Base-by-base conservation (phyloP, 2,888 invertebrate species). In the Lapara coniferarum region DNA sequence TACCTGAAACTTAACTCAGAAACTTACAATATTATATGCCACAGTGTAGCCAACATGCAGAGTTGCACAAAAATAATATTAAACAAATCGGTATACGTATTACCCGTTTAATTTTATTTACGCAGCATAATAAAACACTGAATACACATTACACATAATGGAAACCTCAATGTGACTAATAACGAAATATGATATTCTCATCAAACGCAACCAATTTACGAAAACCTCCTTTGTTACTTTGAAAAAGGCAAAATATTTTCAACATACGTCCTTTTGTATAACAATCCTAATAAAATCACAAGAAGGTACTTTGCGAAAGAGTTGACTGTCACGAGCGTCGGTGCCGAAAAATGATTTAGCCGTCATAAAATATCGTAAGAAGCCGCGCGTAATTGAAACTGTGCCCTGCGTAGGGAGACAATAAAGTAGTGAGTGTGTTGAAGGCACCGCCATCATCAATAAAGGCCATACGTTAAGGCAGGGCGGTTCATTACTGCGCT, bases 401-500 rank as follows among this genome's bases (percentile, higher is more conserved):
- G 85, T 85, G 85, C 81, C 82, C 79, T 85, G 83, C 82, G 85
- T 85, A 80, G 83, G 80, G 84, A 83, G 83, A 88, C 86, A 88
- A 88, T 89, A 88, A 88, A 86, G 82, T 81, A 85, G 84, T 83
- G 82, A 83, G 83, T 76, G 80, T 81, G 83, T 82, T 77, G 85
- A 85, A 84, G 86, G 84, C 83, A 83, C 83, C 80, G 81, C 85
- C 81, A 81, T 89, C 91, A 91, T 92, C 92, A 92, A 92, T 92
- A 92, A 91, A 88, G 88, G 86, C 88, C 88, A 89, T 90, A 91
- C 86, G 87, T 91, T 89, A 90, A 83, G 85, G 84, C 87, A 86
- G 88, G 85, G 90, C 85, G 85, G 90, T 91, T 92, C 92, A 91
- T 93, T 92, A 92, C 88, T 78, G 86, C 78, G 84, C 82, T 81